Evolutionary conservation across 92 coral and sea anemone species (phyloP).

Genomic region (Paramuricea clavata): DNA sequence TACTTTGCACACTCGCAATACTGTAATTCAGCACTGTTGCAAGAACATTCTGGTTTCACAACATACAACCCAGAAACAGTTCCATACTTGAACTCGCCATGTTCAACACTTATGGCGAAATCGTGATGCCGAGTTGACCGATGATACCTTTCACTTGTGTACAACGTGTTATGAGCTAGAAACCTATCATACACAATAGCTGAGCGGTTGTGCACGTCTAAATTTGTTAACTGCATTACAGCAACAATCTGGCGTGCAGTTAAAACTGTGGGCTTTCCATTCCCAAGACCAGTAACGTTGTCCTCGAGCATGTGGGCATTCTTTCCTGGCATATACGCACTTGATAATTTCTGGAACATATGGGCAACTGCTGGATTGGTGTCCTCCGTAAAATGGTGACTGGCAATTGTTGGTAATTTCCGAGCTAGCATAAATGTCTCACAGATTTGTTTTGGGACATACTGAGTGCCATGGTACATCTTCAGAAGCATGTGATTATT

Average conservation of each 20-base stretch:
- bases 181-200: conserved; percentile 25
- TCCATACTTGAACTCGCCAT: conserved; percentile 15
- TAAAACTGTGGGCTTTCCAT: not conserved
- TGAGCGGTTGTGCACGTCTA: conserved; percentile 3
- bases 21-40: conserved; percentile 25
- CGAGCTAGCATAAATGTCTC: conserved; percentile 19
- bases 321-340: conserved; percentile 8
- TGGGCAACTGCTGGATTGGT: conserved; percentile 34
- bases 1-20: conserved; percentile 20
- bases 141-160: conserved; percentile 17
- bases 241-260: conserved; percentile 23
- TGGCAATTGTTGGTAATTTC: conserved; percentile 18
- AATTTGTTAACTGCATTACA: conserved; percentile 35
- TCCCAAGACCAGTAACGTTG: conserved; percentile 25
- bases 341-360: not conserved
- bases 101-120: conserved; percentile 8
- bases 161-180: not conserved
- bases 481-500: conserved; percentile 33
- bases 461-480: conserved; percentile 26
- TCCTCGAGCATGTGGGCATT: not conserved
- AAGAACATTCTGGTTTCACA: conserved; percentile 34
- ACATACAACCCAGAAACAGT: conserved; percentile 30
- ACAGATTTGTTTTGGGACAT: conserved; percentile 23
- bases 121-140: conserved; percentile 31
- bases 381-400: conserved; percentile 14